A percentile compares a stretch with the other conserved stretches of the same genome.
Evolutionary conservation across 2,797 vertebrate genomes (phyloP).

Genomic region (Aphelocoma californica): DNA sequence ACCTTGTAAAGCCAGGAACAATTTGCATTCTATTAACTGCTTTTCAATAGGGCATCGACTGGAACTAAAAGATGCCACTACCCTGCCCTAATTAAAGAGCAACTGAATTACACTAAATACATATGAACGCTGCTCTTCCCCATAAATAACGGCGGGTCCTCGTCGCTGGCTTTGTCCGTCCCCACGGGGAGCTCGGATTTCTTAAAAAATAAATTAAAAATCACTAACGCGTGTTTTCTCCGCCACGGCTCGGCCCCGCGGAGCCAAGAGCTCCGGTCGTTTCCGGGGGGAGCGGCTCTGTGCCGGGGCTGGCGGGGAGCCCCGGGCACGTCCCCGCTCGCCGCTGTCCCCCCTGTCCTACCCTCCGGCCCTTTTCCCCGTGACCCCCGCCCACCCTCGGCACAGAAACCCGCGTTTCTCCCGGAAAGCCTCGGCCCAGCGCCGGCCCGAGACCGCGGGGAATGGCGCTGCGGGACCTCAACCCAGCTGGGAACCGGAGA

Average conservation of each 20-base stretch:
- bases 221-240: neutral
- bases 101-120: conserved; percentile 79
- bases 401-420: neutral
- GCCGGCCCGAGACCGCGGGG: neutral
- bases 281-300: neutral
- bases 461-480: neutral
- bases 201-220: neutral
- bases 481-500: accelerated
- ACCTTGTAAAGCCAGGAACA: conserved; percentile 89
- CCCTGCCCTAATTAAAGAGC: conserved; percentile 90
- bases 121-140: conserved; percentile 52
- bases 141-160: conserved; percentile 60
- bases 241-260: neutral
- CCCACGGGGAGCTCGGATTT: neutral
- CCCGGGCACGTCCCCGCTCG: neutral
- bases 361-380: neutral
- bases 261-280: neutral
- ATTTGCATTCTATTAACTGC: conserved; percentile 97
- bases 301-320: neutral
- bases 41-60: conserved; percentile 95
- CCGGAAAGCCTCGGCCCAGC: neutral
- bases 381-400: neutral
- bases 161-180: neutral
- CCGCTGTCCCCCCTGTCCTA: neutral
- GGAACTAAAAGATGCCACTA: conserved; percentile 96